A percentile compares a stretch with the other conserved stretches of the same genome.
phyloP scores from a whole-genome alignment of 2,113 vertebrate species.

The Phoenicopterus ruber region DNA sequence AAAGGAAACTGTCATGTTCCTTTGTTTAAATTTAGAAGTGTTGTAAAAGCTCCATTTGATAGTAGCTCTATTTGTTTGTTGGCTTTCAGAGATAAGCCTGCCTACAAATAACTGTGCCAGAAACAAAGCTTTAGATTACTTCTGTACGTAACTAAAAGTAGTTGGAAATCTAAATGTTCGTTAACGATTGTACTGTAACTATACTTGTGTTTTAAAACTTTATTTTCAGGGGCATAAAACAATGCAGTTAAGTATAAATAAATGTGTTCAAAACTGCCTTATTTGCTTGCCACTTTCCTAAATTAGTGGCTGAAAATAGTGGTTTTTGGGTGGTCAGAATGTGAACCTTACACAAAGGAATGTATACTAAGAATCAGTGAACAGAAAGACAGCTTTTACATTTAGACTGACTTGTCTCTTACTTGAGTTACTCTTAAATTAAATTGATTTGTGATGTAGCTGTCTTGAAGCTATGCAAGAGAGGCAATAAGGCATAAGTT shows the following conservation, averaged over 20 bases:
- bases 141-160: background rate
- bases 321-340: background rate
- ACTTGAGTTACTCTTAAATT: background rate
- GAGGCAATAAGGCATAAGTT: background rate
- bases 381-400: background rate
- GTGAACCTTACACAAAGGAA: background rate
- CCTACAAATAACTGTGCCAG: background rate
- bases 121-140: background rate
- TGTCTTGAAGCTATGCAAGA: background rate
- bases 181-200: background rate
- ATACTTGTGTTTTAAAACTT: background rate
- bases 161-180: background rate
- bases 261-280: background rate
- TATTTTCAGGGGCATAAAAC: background rate
- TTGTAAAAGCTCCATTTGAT: conserved; percentile 51
- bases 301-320: background rate
- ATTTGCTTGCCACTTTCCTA: background rate
- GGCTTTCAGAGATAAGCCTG: conserved; percentile 1
- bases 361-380: no score
- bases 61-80: background rate
- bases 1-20: conserved; percentile 78
- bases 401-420: background rate
- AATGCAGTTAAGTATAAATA: background rate
- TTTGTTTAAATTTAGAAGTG: conserved; percentile 72
- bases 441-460: background rate